Conservation (phyloP, 2,888 invertebrate species). For the Polyommatus icarus region DNA sequence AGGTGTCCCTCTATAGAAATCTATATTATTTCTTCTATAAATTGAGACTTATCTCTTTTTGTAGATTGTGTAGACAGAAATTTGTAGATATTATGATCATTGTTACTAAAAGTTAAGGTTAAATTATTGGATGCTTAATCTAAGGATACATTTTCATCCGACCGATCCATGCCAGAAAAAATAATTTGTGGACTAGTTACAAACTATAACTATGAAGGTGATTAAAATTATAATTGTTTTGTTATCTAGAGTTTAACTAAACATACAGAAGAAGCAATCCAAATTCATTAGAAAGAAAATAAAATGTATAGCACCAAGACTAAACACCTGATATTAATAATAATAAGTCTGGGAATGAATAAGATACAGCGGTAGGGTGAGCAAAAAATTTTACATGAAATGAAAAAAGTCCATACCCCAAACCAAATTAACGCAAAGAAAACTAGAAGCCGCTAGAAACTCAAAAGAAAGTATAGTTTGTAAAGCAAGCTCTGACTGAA, state of each 20-base stretch:
- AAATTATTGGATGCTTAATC: not conserved
- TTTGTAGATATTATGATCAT: not conserved
- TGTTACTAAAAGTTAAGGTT: not conserved
- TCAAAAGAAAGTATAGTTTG: not conserved
- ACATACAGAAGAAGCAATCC: not conserved
- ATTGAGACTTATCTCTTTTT: not conserved
- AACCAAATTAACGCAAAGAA: not conserved
- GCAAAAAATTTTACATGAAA: not conserved
- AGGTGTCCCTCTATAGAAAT: conserved; percentile 52
- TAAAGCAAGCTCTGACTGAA: not conserved
- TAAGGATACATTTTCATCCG: not conserved
- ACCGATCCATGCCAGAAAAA: not conserved
- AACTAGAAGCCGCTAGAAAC: not conserved
- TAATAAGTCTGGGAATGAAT: not conserved
- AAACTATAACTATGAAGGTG: not conserved
- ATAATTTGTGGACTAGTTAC: not conserved
- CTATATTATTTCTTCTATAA: conserved; percentile 32
- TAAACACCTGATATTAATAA: not conserved
- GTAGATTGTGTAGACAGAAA: not conserved
- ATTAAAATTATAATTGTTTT: not conserved
- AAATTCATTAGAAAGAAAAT: not conserved
- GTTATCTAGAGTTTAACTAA: not conserved
- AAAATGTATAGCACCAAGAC: too few relatives aligned
- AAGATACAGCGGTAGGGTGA: not conserved
- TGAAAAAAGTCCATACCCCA: not conserved